phyloP scores from a whole-genome alignment of 2,888 invertebrate species.

The Bruchidius siliquastri region DNA sequence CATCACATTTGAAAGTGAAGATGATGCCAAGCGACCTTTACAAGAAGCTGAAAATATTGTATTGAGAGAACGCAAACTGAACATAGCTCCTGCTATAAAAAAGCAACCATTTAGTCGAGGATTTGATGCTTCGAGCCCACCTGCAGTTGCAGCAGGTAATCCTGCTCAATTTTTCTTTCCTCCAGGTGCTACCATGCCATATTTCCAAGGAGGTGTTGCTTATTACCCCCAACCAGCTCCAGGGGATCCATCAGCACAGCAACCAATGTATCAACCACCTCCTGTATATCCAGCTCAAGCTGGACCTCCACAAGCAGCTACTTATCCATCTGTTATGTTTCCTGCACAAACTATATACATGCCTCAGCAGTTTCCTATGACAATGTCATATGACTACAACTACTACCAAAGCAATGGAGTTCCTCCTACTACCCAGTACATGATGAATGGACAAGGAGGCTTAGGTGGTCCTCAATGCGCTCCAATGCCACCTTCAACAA shows the following conservation, averaged over 20 bases:
- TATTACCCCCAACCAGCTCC: constrained; percentile 39
- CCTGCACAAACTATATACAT: constrained; percentile 46
- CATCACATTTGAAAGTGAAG: constrained; percentile 81
- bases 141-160: constrained; percentile 48
- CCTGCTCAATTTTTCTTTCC: constrained; percentile 45
- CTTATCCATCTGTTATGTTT: constrained; percentile 45
- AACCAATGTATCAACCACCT: constrained; percentile 24
- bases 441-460: constrained; percentile 24
- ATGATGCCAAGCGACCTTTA: constrained; percentile 73
- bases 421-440: constrained; percentile 20
- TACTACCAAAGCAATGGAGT: constrained; percentile 42
- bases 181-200: constrained; percentile 43
- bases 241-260: constrained; percentile 32
- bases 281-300: constrained; percentile 43
- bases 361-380: constrained; percentile 51
- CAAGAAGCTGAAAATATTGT: constrained; percentile 73
- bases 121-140: constrained; percentile 53
- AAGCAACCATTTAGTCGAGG: constrained; percentile 57
- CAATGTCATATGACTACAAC: constrained; percentile 44
- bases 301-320: constrained; percentile 42
- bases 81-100: constrained; percentile 82
- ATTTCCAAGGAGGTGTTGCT: constrained; percentile 43
- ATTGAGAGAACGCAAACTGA: constrained; percentile 74
- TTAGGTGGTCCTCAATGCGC: constrained; percentile 22
- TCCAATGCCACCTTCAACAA: constrained; percentile 20